Conservation (phyloP, 1,140 invertebrate genomes). For the Drosophila prosaltans region DNA sequence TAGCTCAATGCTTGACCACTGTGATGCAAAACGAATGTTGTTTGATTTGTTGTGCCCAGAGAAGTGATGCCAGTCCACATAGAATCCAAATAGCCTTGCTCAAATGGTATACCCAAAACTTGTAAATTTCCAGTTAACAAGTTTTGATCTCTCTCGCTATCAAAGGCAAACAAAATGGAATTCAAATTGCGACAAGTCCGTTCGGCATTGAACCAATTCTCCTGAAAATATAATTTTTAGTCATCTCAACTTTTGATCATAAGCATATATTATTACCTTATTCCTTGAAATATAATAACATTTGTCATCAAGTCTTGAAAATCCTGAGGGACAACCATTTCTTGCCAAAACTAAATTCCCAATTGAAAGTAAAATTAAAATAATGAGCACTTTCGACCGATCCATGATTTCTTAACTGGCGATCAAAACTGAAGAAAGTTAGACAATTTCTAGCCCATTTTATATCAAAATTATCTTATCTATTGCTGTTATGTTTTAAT, state of each 20-base stretch:
- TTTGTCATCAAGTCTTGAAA: constrained; percentile 16
- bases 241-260: no score
- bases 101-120: constrained; percentile 17
- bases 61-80: constrained; percentile 37
- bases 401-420: neutral
- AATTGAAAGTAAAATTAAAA: neutral
- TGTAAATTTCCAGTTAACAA: constrained; percentile 26
- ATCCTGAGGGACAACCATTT: neutral
- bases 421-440: neutral
- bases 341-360: neutral
- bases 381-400: neutral
- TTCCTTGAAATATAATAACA: constrained; percentile 28
- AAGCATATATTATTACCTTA: neutral
- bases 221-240: neutral
- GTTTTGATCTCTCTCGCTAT: constrained; percentile 17
- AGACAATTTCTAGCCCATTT: neutral
- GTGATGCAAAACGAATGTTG: constrained; percentile 8
- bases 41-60: constrained; percentile 14
- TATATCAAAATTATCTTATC: constrained; percentile 7
- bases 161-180: constrained; percentile 19
- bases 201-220: constrained; percentile 39
- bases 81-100: constrained; percentile 25
- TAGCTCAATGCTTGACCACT: constrained; percentile 21
- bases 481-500: neutral
- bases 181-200: constrained; percentile 19